Evolutionary conservation across 2,113 vertebrate species (phyloP).

Genomic region (Nesospiza acunhae): DNA sequence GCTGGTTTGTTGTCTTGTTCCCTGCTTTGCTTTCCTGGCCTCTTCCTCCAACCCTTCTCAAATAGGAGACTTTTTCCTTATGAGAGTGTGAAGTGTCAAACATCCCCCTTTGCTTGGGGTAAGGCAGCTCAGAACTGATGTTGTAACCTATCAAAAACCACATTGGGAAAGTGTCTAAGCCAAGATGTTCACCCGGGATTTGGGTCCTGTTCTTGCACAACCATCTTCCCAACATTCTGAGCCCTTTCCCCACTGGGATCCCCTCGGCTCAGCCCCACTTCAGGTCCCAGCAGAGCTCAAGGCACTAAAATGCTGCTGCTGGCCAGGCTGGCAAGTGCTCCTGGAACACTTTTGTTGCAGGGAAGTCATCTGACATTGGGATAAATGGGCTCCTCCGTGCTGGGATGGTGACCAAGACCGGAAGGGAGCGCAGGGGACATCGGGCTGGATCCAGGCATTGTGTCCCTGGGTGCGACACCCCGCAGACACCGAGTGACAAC

Average conservation of each 20-base stretch:
- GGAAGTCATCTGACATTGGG: background rate
- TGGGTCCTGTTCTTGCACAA: background rate
- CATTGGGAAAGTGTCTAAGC: background rate
- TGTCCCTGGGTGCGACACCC: background rate
- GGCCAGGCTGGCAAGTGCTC: slow-evolving; percentile 2
- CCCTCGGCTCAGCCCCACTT: background rate
- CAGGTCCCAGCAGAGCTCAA: background rate
- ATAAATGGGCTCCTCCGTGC: background rate
- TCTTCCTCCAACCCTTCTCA: background rate
- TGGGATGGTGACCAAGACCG: background rate
- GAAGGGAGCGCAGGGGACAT: background rate
- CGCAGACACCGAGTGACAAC: background rate
- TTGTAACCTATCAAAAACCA: background rate
- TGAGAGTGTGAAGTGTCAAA: background rate
- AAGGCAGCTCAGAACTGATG: background rate
- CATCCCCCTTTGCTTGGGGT: background rate
- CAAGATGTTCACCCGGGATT: background rate
- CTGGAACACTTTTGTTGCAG: background rate
- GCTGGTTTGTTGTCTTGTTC: background rate
- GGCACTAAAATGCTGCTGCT: background rate
- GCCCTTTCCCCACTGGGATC: background rate
- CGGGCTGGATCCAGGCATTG: background rate
- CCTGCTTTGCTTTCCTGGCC: background rate
- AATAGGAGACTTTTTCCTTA: background rate
- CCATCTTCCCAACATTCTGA: background rate